phyloP scores from a whole-genome alignment of 2,113 vertebrate species.

The Epinephelus fuscoguttatus region DNA sequence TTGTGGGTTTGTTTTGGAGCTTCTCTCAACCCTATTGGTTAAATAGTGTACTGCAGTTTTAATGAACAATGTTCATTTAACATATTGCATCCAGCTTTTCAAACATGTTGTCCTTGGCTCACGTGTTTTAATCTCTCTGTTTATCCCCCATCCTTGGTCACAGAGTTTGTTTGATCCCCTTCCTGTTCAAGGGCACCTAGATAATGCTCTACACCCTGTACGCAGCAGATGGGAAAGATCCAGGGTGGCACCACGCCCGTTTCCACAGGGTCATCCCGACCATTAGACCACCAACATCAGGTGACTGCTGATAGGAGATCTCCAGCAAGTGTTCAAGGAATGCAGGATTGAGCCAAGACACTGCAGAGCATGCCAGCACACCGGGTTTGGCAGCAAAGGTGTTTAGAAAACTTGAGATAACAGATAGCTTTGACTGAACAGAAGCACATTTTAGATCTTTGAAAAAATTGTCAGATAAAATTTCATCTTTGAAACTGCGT shows the following conservation, averaged over 20 bases:
- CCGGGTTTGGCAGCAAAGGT: conserved; percentile 37
- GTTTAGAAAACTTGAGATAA: conserved; percentile 25
- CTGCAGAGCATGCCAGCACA: conserved; percentile 28
- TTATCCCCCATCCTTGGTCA: conserved; percentile 21
- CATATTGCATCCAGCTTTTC: not conserved
- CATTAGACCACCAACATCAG: conserved; percentile 80
- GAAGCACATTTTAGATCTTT: not conserved
- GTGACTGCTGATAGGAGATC: conserved; percentile 74
- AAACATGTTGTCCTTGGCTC: conserved; percentile 13
- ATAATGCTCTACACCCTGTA: conserved; percentile 58
- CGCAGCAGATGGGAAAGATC: conserved; percentile 79
- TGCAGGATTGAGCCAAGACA: conserved; percentile 58
- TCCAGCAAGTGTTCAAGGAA: conserved; percentile 56
- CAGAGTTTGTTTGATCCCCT: conserved; percentile 53
- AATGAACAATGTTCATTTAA: conserved; percentile 19
- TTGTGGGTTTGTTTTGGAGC: conserved; percentile 2
- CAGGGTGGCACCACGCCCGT: conserved; percentile 73
- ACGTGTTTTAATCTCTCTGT: conserved; percentile 16
- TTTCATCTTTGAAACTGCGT: not conserved
- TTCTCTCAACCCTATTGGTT: not conserved
- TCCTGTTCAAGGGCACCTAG: conserved; percentile 75
- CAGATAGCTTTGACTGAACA: conserved; percentile 7
- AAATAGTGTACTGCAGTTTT: not conserved
- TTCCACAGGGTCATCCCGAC: conserved; percentile 81
- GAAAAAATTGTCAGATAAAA: not conserved